Percentiles rank a stretch among this genome's conserved stretches.
Conservation (phyloP, 92 coral and sea anemone genomes). For the Palythoa grandiflora region DNA sequence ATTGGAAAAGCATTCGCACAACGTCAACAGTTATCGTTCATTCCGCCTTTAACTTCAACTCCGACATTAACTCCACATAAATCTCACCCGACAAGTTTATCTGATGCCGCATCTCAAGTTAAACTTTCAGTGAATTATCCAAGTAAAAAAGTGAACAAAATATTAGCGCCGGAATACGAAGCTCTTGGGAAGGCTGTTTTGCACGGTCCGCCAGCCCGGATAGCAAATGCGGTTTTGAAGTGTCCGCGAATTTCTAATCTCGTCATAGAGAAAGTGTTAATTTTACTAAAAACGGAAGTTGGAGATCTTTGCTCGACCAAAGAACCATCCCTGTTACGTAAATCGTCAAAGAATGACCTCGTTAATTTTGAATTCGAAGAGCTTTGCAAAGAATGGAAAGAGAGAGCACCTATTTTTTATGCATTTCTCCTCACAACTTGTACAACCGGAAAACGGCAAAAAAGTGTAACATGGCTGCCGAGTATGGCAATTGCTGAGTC, state of each 20-base stretch:
- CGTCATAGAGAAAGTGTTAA: slow-evolving; percentile 44
- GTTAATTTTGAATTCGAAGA: slow-evolving; percentile 12
- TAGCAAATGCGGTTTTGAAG: slow-evolving; percentile 62
- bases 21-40: neutral
- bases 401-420: neutral
- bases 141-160: slow-evolving; percentile 56
- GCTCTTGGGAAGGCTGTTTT: slow-evolving; percentile 57
- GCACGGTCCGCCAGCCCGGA: slow-evolving; percentile 61
- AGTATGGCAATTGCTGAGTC: neutral
- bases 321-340: slow-evolving; percentile 44
- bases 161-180: slow-evolving; percentile 44
- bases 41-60: neutral
- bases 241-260: slow-evolving; percentile 38
- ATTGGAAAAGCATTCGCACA: neutral
- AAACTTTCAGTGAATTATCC: slow-evolving; percentile 58
- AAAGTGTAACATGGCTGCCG: neutral
- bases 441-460: neutral
- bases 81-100: neutral
- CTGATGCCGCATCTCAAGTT: slow-evolving; percentile 1
- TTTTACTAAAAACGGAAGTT: neutral
- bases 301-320: neutral
- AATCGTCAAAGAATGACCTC: slow-evolving; percentile 40
- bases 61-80: neutral
- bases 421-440: neutral
- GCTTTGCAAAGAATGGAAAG: neutral